These are phyloP conservation scores for Tyria jacobaeae DNA, from an alignment of 2,888 invertebrate species.

Conservation along the genomic window DNA sequence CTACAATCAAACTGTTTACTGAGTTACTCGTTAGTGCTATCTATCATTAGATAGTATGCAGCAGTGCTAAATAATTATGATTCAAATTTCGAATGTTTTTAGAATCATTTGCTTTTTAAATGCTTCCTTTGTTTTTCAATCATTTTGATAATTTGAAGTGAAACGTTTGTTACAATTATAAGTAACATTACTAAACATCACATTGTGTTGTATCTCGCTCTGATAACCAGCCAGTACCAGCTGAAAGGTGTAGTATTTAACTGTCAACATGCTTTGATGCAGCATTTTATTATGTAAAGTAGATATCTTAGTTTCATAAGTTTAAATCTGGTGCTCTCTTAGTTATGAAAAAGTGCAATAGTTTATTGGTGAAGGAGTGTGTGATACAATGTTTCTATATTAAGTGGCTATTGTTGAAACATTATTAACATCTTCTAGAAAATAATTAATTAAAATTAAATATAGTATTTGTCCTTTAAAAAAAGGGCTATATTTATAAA, in stretches of 20 bases:
- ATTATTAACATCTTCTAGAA: background rate
- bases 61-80: too few relatives aligned
- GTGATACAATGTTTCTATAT: background rate
- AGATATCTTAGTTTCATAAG: background rate
- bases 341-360: background rate
- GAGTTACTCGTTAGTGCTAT: too few relatives aligned
- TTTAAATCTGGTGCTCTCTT: constrained; percentile 6
- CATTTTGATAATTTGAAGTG: too few relatives aligned
- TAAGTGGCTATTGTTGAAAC: background rate
- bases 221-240: background rate
- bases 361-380: background rate
- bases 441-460: too few relatives aligned
- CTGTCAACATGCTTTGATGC: background rate
- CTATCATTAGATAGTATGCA: too few relatives aligned
- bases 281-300: background rate
- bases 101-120: background rate
- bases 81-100: background rate
- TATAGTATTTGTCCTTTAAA: too few relatives aligned
- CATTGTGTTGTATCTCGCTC: background rate
- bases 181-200: background rate
- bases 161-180: too few relatives aligned
- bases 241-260: background rate
- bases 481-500: too few relatives aligned
- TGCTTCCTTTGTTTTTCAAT: too few relatives aligned
- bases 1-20: too few relatives aligned